Percentiles rank a stretch among this genome's conserved stretches.
These are phyloP conservation scores for Equus quagga DNA, from an alignment of 2,113 vertebrate species.

Conservation along the genomic window DNA sequence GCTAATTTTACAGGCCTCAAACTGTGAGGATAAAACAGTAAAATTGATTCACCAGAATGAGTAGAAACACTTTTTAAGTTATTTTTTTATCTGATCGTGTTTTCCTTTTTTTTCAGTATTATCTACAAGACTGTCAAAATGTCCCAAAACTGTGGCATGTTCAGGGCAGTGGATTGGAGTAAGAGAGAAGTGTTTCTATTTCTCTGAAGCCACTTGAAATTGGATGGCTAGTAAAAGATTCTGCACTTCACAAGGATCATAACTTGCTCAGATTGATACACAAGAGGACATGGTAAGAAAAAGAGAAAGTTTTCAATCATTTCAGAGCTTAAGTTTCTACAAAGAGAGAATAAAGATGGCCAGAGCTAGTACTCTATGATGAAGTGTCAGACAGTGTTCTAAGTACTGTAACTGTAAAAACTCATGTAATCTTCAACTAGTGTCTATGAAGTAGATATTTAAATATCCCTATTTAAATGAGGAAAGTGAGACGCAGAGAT, in stretches of 20 bases:
- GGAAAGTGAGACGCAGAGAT: neutral
- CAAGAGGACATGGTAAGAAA: constrained; percentile 38
- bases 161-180: neutral
- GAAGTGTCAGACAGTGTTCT: neutral
- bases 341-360: neutral
- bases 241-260: neutral
- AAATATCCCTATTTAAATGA: neutral
- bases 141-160: neutral
- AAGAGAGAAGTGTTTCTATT: neutral
- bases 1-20: neutral
- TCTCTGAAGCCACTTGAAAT: neutral
- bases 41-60: neutral
- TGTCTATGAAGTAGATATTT: neutral
- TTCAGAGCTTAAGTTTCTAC: neutral
- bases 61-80: neutral
- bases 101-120: neutral
- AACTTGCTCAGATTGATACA: neutral
- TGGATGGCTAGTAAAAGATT: neutral
- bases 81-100: neutral
- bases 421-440: neutral
- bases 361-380: neutral
- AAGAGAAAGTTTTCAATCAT: neutral
- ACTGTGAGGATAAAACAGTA: neutral
- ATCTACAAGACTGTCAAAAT: fast-evolving
- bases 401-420: neutral